Evolutionary conservation across 2,888 invertebrate species (phyloP), one percentile per base, ranked within the genome.

Genomic region (Amphimallon solstitiale): DNA sequence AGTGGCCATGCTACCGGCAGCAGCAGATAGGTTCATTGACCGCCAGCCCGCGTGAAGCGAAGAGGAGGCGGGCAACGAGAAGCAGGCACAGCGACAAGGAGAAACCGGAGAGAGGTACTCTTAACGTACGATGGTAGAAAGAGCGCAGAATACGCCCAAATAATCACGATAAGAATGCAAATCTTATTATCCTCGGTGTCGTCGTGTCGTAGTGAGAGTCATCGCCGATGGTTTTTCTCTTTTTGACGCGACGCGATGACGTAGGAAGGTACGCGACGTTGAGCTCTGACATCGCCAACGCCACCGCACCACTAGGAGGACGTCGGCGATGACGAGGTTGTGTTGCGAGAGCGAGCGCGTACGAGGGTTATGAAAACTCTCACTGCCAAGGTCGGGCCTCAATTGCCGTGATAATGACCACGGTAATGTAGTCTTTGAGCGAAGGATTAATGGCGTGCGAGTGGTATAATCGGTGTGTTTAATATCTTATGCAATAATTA

Each of bases 1-100:
- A 75, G 78, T 77, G 77, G 77, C 77, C 78, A 77, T 77, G 79
- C 76, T 77, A 80, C 81, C 84, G 82, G 81, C 82, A 81, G 80
- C 77, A 81, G 80, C 76, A n/a, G n/a, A n/a, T n/a, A n/a, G 80
- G 81, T 80, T 81, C 80, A 75, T 75, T 83, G 83, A 80, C 81
- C 80, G 80, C 76, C 76, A 77, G 79, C 40, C 77, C 84, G 29
- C 29, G 83, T 84, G 82, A 82, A 81, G 82, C 81, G 78, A 75
- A 56, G 56, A 56, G 74, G 75, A 77, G 75, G 71, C 69, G 72
- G 72, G 70, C 67, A 67, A n/a, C 63, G 48, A 43, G 35, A 7
- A 46, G 56, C 54, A 34, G 56, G n/a, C n/a, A n/a, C n/a, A 81
- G 82, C 81, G 77, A 75, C 73, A 74, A 76, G 74, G 70, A 69